Evolutionary conservation across 2,113 vertebrate genomes (phyloP).

Genomic region (Anas platyrhynchos): DNA sequence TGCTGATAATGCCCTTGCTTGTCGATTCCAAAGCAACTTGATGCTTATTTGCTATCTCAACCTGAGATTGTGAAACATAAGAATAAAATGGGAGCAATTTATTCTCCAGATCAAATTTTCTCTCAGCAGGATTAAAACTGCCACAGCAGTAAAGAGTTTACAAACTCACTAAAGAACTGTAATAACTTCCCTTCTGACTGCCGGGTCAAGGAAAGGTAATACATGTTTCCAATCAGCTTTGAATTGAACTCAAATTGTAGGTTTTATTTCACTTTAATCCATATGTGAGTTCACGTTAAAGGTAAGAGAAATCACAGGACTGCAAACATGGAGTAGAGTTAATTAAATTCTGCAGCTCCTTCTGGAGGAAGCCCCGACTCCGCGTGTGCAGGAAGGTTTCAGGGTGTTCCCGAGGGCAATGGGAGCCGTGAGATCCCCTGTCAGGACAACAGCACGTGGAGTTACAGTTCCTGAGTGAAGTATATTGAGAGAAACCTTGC

Average conservation of each 20-base stretch:
- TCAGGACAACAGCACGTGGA: not conserved
- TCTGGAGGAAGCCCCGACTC: conserved; percentile 16
- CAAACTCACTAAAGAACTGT: conserved; percentile 80
- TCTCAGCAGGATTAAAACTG: conserved; percentile 77
- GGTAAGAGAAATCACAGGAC: conserved; percentile 74
- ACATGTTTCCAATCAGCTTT: conserved; percentile 83
- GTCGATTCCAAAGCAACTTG: conserved; percentile 19
- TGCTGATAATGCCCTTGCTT: conserved; percentile 29
- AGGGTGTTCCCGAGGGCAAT: not conserved
- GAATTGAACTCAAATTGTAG: conserved; percentile 76
- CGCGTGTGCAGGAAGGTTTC: not conserved
- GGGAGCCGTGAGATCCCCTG: not conserved
- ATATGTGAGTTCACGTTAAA: conserved; percentile 73
- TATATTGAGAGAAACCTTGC: not conserved
- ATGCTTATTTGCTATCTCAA: conserved; percentile 66
- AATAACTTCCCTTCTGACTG: conserved; percentile 79
- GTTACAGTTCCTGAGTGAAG: not conserved
- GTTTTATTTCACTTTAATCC: conserved; percentile 81
- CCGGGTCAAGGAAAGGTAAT: conserved; percentile 73
- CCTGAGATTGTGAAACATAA: conserved; percentile 62
- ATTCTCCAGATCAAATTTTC: conserved; percentile 68
- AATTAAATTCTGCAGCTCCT: conserved; percentile 63
- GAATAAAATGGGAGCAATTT: conserved; percentile 70
- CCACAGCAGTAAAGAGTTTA: conserved; percentile 78
- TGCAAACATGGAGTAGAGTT: conserved; percentile 36